Base-by-base conservation (phyloP, 2,888 invertebrate genomes). In the Chamaedrilus cognettii region DNA sequence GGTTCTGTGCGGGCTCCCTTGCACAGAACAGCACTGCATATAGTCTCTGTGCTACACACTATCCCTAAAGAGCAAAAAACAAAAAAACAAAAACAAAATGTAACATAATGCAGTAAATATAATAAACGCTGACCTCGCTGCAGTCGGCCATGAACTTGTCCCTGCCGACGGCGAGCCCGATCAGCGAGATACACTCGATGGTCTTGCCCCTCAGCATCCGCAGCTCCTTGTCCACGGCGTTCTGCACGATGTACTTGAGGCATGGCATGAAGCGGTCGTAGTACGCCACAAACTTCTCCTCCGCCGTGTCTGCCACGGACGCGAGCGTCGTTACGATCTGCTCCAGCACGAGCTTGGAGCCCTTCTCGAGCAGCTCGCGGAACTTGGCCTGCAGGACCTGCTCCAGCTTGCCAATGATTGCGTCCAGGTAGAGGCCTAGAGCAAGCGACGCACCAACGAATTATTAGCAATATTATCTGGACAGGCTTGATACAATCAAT, bases 301-400 rank as follows among this genome's bases (percentile, higher is more conserved):
- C 96, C 15, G 96, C 93, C 0, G 98, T 96, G 84, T 99, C 99
- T 1, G 99, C 99, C 0, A 99, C 95, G 0, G 97, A 96, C 7
- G 99, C 98, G 73, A 99, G 93, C 3, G 98, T 97, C 0, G 97
- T 97, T n/a, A 98, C 96, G 62, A 95, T 91, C 86, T 99, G 99
- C 85, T 99, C 98, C 71, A 99, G 86, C 11, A 99, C 98, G 71
- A 98, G 87, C 84, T 98, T 98, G 19, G 93, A 96, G 60, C 96
- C 97, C 75, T 91, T 70, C 82, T 95, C 93, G 61, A 96, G 90
- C 73, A 98, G 87, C 88, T 96, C 96, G 82, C 94, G 93, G 82
- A 98, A 94, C 85, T 97, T 98, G 31, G 91, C 89, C 65, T 90
- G 93, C 52, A 99, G 87, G 73, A 97, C 79, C 66, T 79, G 77